These are phyloP conservation scores for Drosophila kanapiae DNA, from an alignment of 1,140 invertebrate genomes.

Conservation along the genomic window DNA sequence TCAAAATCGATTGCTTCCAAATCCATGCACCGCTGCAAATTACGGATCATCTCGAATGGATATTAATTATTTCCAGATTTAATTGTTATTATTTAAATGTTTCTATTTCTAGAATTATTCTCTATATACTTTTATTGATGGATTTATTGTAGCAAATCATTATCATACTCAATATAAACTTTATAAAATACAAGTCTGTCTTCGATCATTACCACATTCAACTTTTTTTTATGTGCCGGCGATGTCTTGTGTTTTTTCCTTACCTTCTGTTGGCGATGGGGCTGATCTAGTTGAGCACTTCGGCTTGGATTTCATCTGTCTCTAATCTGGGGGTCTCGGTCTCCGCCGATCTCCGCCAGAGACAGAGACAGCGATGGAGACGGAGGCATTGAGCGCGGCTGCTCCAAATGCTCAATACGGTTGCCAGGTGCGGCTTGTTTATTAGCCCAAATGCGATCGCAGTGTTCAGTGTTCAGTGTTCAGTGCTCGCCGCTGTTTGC, in stretches of 20 bases:
- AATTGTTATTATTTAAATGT: background rate
- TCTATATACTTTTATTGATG: background rate
- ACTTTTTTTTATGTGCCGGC: background rate
- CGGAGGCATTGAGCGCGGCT: slow-evolving; percentile 26
- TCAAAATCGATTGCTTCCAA: slow-evolving; percentile 55
- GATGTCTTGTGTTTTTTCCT: slow-evolving; percentile 8
- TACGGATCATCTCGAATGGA: background rate
- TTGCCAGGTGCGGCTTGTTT: slow-evolving; percentile 35
- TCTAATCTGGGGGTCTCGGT: slow-evolving; percentile 25
- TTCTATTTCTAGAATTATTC: background rate
- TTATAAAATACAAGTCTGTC: background rate
- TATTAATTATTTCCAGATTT: background rate
- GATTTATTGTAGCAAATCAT: too few relatives aligned
- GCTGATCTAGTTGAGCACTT: slow-evolving; percentile 42
- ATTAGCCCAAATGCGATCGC: slow-evolving; percentile 38
- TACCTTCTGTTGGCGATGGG: slow-evolving; percentile 9
- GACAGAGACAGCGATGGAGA: background rate
- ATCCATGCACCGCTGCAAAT: slow-evolving; percentile 11
- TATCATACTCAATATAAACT: too few relatives aligned
- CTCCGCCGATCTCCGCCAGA: slow-evolving; percentile 11
- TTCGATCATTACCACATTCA: background rate
- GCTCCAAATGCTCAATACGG: slow-evolving; percentile 44
- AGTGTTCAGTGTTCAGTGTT: background rate
- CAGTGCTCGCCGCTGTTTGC: background rate
- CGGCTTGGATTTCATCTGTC: slow-evolving; percentile 39